These are phyloP conservation scores for Dusona sp. DNA, from an alignment of 2,888 invertebrate species.

Conservation along the genomic window DNA sequence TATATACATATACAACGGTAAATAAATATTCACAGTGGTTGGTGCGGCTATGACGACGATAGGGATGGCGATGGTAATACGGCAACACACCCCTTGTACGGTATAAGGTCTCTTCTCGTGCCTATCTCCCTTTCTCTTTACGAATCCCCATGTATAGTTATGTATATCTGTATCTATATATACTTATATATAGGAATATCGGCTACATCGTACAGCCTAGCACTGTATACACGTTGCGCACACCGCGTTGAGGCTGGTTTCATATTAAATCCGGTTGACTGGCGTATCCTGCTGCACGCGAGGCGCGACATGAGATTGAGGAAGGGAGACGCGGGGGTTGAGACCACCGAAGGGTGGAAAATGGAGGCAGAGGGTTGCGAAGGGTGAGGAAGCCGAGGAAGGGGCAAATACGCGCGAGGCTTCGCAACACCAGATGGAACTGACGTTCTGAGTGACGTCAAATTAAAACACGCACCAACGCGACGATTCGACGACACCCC, in stretches of 20 bases:
- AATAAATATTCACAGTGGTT: slow-evolving; percentile 24
- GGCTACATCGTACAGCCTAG: slow-evolving; percentile 22
- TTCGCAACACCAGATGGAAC: slow-evolving; percentile 82
- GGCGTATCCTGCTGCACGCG: slow-evolving; percentile 78
- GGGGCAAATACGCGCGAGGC: slow-evolving; percentile 67
- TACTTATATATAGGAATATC: slow-evolving; percentile 4
- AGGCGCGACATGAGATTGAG: slow-evolving; percentile 71
- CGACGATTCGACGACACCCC: slow-evolving; percentile 82
- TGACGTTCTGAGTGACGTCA: slow-evolving; percentile 83
- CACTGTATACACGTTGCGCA: slow-evolving; percentile 58
- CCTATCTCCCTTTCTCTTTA: slow-evolving; percentile 12
- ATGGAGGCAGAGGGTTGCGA: slow-evolving; percentile 45
- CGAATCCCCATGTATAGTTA: neutral
- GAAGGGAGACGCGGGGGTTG: slow-evolving; percentile 34
- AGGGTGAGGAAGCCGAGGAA: slow-evolving; percentile 30
- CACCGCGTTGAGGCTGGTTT: slow-evolving; percentile 75
- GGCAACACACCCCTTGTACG: slow-evolving; percentile 63
- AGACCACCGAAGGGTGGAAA: slow-evolving; percentile 39
- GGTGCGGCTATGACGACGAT: slow-evolving; percentile 49
- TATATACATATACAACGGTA: neutral
- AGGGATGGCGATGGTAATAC: slow-evolving; percentile 45
- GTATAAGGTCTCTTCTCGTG: slow-evolving; percentile 58
- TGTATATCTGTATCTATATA: neutral
- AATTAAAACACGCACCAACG: slow-evolving; percentile 83
- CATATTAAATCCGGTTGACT: slow-evolving; percentile 83